Percentiles rank a stretch among this genome's conserved stretches.
Conservation (phyloP, 2,888 invertebrate genomes). For the Volucella bombylans region DNA sequence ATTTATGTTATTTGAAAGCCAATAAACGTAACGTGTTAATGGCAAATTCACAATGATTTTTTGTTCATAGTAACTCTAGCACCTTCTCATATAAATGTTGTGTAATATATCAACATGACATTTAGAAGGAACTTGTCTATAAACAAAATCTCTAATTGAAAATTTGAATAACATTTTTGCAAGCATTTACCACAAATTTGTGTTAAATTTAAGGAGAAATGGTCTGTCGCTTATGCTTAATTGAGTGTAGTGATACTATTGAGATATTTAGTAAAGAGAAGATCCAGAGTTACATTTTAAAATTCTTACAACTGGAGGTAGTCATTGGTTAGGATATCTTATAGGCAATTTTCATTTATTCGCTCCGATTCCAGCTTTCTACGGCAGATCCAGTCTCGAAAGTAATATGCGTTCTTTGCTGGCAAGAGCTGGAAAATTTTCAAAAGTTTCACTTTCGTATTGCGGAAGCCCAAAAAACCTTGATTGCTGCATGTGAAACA, state of each 20-base stretch:
- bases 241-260: conserved; percentile 24
- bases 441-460: conserved; percentile 72
- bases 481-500: neutral
- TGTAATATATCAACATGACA: conserved; percentile 10
- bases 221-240: conserved; percentile 54
- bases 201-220: conserved; percentile 17
- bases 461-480: conserved; percentile 65
- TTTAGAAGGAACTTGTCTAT: neutral
- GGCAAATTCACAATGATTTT: no score
- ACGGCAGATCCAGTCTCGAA: conserved; percentile 72
- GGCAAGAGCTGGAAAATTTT: conserved; percentile 73
- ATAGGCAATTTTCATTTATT: neutral
- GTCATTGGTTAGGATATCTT: no score
- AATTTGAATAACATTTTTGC: neutral
- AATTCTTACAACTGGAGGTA: conserved; percentile 49
- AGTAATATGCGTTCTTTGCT: conserved; percentile 73
- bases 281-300: conserved; percentile 36
- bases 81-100: neutral
- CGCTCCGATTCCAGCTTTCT: conserved; percentile 33
- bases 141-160: conserved; percentile 21
- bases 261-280: conserved; percentile 49
- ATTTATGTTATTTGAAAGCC: no score
- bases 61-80: neutral
- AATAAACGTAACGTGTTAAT: no score
- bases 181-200: neutral